Conservation (phyloP, 2,888 invertebrate species). For the Ennomos quercinarius region DNA sequence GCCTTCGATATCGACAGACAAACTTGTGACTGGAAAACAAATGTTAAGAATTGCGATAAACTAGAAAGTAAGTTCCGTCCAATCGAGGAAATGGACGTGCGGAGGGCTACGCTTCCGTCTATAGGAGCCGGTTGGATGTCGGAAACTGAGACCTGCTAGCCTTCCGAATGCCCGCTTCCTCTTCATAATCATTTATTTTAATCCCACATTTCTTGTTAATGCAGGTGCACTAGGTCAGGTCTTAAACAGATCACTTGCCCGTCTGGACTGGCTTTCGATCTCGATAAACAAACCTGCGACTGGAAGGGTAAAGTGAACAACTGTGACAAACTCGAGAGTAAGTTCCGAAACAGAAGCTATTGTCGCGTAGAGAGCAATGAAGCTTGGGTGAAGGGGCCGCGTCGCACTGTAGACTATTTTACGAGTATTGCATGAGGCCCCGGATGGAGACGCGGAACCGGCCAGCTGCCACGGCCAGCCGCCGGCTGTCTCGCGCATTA, state of each 20-base stretch:
- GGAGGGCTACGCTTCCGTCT: constrained; percentile 74
- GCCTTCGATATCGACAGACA: constrained; percentile 97
- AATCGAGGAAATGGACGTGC: constrained; percentile 74
- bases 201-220: constrained; percentile 84
- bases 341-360: constrained; percentile 87
- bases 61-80: constrained; percentile 94
- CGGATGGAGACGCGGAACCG: constrained; percentile 51
- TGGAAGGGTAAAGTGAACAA: constrained; percentile 99
- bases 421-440: constrained; percentile 79
- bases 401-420: constrained; percentile 81
- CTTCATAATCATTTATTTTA: constrained; percentile 67
- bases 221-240: constrained; percentile 97
- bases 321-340: constrained; percentile 98
- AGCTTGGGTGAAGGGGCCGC: constrained; percentile 84
- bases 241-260: constrained; percentile 98
- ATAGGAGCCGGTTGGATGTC: constrained; percentile 50
- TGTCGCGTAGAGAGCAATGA: constrained; percentile 80
- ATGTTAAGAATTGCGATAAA: constrained; percentile 98
- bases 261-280: constrained; percentile 98
- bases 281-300: constrained; percentile 99
- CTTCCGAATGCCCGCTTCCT: constrained; percentile 79
- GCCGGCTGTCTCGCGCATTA: constrained; percentile 65
- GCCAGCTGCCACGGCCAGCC: constrained; percentile 59
- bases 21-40: constrained; percentile 98
- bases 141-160: constrained; percentile 59